phyloP scores from a whole-genome alignment of 2,888 invertebrate species.

The Nymphalis urticae region DNA sequence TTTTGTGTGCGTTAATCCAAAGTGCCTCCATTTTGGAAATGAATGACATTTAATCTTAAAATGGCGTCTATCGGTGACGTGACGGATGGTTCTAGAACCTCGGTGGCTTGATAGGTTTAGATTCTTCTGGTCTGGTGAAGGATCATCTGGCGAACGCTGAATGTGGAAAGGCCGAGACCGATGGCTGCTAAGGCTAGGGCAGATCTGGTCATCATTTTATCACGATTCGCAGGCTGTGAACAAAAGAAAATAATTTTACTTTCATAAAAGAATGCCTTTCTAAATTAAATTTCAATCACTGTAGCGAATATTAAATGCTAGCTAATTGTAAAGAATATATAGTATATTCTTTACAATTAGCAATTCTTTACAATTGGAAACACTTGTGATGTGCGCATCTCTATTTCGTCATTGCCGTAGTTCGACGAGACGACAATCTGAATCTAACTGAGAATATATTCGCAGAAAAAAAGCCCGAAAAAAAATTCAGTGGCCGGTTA shows the following conservation, averaged over 20 bases:
- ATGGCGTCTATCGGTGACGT: slow-evolving; percentile 30
- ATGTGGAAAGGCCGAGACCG: slow-evolving; percentile 83
- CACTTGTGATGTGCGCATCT: no score
- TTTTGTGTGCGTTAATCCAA: slow-evolving; percentile 36
- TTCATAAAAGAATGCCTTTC: not conserved
- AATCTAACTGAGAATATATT: no score
- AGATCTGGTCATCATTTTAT: slow-evolving; percentile 81
- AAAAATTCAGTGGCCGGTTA: no score
- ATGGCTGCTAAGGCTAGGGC: slow-evolving; percentile 81
- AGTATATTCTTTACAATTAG: no score
- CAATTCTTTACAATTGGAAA: no score
- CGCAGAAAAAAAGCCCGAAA: no score
- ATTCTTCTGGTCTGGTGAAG: slow-evolving; percentile 71
- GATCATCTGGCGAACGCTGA: slow-evolving; percentile 84
- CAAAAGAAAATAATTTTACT: not conserved
- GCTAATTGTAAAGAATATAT: no score
- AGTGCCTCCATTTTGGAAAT: slow-evolving; percentile 27
- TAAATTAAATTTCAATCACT: no score
- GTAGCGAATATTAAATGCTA: no score
- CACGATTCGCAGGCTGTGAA: slow-evolving; percentile 75
- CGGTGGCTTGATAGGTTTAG: slow-evolving; percentile 45
- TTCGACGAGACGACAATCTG: no score
- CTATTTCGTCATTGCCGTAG: no score
- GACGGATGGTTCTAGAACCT: slow-evolving; percentile 22
- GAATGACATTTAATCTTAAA: slow-evolving; percentile 24